Evolutionary conservation across 1,140 invertebrate genomes (phyloP).

Genomic region (Drosophila equinoxialis): DNA sequence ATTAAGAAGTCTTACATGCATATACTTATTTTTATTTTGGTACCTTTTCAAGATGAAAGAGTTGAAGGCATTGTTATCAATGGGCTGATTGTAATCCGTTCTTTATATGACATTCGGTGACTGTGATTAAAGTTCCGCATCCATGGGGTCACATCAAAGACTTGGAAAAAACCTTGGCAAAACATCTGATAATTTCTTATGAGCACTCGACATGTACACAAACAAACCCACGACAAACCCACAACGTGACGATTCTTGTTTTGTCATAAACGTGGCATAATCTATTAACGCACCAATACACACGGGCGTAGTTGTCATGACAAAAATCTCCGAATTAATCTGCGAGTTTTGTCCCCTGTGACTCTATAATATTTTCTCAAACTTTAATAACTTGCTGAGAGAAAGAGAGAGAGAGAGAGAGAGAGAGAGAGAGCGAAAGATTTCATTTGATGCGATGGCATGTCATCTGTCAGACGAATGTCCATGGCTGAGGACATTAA

Average conservation of each 20-base stretch:
- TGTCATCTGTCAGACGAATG: constrained; percentile 6
- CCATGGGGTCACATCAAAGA: not conserved
- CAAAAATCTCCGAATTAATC: constrained; percentile 7
- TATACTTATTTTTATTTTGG: too few relatives aligned
- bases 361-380: constrained; percentile 1
- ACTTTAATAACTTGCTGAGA: not conserved
- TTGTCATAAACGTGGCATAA: constrained; percentile 4
- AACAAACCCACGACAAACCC: not conserved
- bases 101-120: not conserved
- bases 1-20: too few relatives aligned
- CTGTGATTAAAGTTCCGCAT: not conserved
- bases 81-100: not conserved
- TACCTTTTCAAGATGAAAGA: not conserved
- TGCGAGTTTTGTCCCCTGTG: not conserved
- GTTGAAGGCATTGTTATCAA: not conserved
- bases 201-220: not conserved
- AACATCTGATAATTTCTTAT: not conserved
- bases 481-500: not conserved
- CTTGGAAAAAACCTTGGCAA: not conserved
- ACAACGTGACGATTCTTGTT: not conserved
- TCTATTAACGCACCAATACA: constrained; percentile 1
- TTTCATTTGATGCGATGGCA: not conserved
- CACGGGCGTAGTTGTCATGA: constrained; percentile 1
- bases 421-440: not conserved
- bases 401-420: too few relatives aligned